phyloP scores from a whole-genome alignment of 2,888 invertebrate species.

The Nomada hirtipes region DNA sequence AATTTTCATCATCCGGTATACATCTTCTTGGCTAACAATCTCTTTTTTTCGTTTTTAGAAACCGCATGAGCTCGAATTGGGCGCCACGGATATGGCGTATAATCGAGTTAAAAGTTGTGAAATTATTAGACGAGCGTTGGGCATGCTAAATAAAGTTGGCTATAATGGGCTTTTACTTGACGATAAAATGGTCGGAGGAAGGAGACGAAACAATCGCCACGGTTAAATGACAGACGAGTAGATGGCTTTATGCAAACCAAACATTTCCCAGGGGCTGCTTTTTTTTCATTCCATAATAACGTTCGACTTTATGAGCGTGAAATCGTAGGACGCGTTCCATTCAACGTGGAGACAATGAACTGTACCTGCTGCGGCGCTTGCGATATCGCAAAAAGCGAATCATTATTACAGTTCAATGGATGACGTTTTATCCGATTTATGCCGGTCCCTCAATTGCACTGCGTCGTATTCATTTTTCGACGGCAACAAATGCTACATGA shows the following conservation, averaged over 20 bases:
- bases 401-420: neutral
- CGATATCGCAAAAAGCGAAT: neutral
- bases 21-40: too few species aligned
- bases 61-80: too few species aligned
- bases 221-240: neutral
- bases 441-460: constrained; percentile 1
- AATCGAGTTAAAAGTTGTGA: neutral
- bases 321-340: constrained; percentile 9
- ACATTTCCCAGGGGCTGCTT: neutral
- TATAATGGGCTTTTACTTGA: neutral
- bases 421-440: constrained; percentile 1
- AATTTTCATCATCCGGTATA: neutral
- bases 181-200: neutral
- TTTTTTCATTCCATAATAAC: constrained; percentile 1
- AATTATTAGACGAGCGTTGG: neutral
- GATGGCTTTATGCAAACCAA: neutral
- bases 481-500: neutral
- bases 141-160: neutral
- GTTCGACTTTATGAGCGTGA: neutral
- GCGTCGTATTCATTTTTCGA: neutral
- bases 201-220: neutral
- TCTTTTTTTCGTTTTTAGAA: neutral
- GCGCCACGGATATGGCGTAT: neutral
- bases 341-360: neutral
- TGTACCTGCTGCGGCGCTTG: too few species aligned